These are phyloP conservation scores for Tricholaema leucomelas DNA, from an alignment of 2,113 vertebrate species.

Conservation along the genomic window DNA sequence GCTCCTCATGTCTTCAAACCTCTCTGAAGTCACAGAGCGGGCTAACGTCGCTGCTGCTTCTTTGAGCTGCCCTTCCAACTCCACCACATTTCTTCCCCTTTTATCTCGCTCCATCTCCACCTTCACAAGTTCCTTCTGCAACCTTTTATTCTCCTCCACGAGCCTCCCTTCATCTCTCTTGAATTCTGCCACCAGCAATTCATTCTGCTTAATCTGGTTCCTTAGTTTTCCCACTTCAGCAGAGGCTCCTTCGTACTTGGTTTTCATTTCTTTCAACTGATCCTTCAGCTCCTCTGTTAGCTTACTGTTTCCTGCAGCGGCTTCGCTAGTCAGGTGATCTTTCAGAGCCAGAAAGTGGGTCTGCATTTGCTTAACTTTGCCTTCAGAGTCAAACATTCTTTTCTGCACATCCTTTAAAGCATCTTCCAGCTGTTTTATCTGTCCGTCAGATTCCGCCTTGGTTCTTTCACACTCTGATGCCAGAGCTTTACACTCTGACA, in stretches of 20 bases:
- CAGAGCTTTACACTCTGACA: constrained; percentile 83
- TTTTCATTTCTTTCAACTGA: constrained; percentile 88
- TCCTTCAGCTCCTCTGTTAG: constrained; percentile 82
- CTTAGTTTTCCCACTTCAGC: constrained; percentile 89
- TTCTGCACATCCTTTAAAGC: constrained; percentile 95
- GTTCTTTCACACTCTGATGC: constrained; percentile 77
- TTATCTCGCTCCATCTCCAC: constrained; percentile 77
- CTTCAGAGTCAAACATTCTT: constrained; percentile 96
- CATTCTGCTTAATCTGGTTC: constrained; percentile 90
- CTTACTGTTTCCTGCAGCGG: constrained; percentile 66
- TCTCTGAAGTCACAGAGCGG: constrained; percentile 77
- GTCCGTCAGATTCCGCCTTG: constrained; percentile 88
- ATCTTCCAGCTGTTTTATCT: constrained; percentile 91
- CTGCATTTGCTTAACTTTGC: constrained; percentile 96
- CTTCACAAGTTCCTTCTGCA: constrained; percentile 79
- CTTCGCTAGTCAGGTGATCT: constrained; percentile 82
- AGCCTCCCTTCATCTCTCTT: constrained; percentile 85
- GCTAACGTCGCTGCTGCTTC: constrained; percentile 71
- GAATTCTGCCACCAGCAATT: constrained; percentile 87
- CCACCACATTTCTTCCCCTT: constrained; percentile 59
- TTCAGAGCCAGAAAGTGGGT: constrained; percentile 93
- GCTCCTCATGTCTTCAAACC: constrained; percentile 91
- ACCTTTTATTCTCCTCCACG: constrained; percentile 79
- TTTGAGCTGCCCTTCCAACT: constrained; percentile 80
- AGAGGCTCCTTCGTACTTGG: constrained; percentile 91